Evolutionary conservation across 2,888 invertebrate species (phyloP).

Genomic region (Anagyrus pseudococci): DNA sequence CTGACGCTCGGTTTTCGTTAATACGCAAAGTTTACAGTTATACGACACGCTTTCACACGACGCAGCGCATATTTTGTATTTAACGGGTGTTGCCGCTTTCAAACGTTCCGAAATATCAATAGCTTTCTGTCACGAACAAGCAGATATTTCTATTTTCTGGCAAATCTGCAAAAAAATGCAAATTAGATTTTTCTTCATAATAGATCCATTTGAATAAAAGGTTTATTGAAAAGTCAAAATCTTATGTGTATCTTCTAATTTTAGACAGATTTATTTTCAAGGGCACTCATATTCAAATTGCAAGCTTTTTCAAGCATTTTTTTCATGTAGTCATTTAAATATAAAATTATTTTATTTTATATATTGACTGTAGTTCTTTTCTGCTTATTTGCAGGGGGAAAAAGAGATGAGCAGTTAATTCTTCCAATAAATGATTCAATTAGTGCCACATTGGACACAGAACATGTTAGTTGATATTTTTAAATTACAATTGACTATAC

Average conservation of each 20-base stretch:
- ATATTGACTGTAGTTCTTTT: not conserved
- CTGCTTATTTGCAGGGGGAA: conserved; percentile 78
- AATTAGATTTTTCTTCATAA: too few species aligned
- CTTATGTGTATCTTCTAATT: too few species aligned
- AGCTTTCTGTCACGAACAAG: too few species aligned
- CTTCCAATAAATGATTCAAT: conserved; percentile 96
- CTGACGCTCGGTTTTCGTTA: too few species aligned
- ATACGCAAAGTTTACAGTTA: conserved; percentile 13
- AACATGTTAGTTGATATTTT: conserved; percentile 67
- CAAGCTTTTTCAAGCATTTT: too few species aligned
- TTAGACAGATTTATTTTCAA: too few species aligned
- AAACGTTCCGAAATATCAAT: not conserved
- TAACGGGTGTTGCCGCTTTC: not conserved
- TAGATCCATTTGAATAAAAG: too few species aligned
- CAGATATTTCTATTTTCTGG: too few species aligned
- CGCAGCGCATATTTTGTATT: not conserved
- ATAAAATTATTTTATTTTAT: not conserved
- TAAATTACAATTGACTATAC: not conserved
- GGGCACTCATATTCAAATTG: too few species aligned
- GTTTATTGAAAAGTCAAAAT: too few species aligned
- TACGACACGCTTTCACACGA: not conserved
- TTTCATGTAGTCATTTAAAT: not conserved
- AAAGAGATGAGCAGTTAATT: conserved; percentile 89
- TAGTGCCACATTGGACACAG: conserved; percentile 86
- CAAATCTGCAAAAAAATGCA: too few species aligned